Evolutionary conservation across 2,888 invertebrate genomes (phyloP).

Genomic region (Lamellibrachia satsuma): DNA sequence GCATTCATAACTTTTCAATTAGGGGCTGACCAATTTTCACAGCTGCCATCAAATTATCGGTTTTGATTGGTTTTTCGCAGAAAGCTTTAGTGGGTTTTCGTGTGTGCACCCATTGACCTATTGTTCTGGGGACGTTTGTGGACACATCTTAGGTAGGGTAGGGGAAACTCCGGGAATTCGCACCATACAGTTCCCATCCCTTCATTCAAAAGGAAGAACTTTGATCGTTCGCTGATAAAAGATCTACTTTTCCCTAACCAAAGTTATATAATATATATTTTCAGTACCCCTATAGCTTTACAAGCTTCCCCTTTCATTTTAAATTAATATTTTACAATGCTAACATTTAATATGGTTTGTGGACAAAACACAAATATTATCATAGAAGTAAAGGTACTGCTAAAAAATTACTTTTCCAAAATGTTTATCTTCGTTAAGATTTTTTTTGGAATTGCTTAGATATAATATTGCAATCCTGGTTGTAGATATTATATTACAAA

Average conservation of each 20-base stretch:
- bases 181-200: not conserved
- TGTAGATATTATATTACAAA: too few species aligned
- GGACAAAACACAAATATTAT: not conserved
- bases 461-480: too few species aligned
- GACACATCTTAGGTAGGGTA: not conserved
- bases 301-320: not conserved
- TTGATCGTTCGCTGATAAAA: too few species aligned
- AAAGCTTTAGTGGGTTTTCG: not conserved
- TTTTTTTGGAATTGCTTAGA: too few species aligned
- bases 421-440: not conserved
- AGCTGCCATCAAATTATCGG: not conserved
- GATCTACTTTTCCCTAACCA: not conserved
- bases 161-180: not conserved
- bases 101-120: not conserved
- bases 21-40: constrained; percentile 13
- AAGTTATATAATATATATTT: not conserved
- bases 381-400: not conserved
- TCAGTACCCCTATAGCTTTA: not conserved
- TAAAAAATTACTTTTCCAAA: not conserved
- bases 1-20: constrained; percentile 17
- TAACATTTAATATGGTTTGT: not conserved
- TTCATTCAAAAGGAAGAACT: too few species aligned
- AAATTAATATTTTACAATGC: not conserved
- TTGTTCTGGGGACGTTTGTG: not conserved
- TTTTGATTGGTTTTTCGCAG: constrained; percentile 13